Evolutionary conservation across 2,888 invertebrate genomes (phyloP).

Genomic region (Osedax fenrisi): DNA sequence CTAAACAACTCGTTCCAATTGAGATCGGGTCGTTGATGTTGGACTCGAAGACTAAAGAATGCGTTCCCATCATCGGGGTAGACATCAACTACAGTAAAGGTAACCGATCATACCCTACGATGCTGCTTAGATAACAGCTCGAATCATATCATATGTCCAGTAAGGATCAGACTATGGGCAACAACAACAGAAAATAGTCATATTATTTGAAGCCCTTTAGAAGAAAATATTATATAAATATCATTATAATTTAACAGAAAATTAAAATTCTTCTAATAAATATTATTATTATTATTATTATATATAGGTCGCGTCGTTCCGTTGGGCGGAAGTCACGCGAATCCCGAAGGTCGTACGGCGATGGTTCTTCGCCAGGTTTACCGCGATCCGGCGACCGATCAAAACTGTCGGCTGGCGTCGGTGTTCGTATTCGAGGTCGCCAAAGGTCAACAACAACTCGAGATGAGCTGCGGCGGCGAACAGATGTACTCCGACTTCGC

Average conservation of each 20-base stretch:
- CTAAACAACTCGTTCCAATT: constrained; percentile 45
- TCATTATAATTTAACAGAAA: no score
- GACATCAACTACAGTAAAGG: constrained; percentile 43
- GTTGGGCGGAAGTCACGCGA: constrained; percentile 42
- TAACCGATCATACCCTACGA: constrained; percentile 31
- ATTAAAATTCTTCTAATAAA: no score
- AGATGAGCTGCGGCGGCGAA: background rate
- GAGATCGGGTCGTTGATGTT: constrained; percentile 47
- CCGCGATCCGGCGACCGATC: constrained; percentile 41
- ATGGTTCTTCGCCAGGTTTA: constrained; percentile 43
- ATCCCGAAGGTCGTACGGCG: constrained; percentile 36
- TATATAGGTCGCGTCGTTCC: constrained; percentile 42
- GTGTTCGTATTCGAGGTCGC: constrained; percentile 32
- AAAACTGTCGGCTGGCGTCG: constrained; percentile 39
- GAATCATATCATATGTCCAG: no score
- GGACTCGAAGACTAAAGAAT: constrained; percentile 42
- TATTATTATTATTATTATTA: no score
- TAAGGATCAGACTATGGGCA: no score
- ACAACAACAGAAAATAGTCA: no score
- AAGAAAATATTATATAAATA: no score
- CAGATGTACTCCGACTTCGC: background rate
- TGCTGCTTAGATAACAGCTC: no score
- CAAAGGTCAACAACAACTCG: background rate
- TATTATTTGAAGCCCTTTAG: no score
- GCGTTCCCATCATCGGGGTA: constrained; percentile 46